Evolutionary conservation across 1,140 invertebrate genomes (phyloP), one percentile per base, ranked within the genome.

Genomic region (Lepidurus apus): DNA sequence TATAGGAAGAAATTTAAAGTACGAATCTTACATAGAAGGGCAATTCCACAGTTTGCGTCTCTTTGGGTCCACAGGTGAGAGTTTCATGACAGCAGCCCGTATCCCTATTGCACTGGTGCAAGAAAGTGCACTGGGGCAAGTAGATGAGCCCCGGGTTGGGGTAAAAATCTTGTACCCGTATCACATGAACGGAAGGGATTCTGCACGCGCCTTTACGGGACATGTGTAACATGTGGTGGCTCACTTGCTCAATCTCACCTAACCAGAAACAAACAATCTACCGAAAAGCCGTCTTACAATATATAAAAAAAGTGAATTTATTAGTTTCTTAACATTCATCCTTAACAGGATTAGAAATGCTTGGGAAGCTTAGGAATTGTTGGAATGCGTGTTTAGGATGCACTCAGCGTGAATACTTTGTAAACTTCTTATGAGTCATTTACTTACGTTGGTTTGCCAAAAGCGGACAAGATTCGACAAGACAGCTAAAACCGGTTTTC

Each of bases 361-460:
- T n/a, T 65, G 53, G 17, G 53, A 65, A 13, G n/a, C 21, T n/a
- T n/a, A 65, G 21, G 9, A 21, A 65, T 65, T 13, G 21, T 65
- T 65, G 53, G 53, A 65, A 65, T 65, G 53, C 53, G 53, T 65
- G 53, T 65, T 65, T n/a, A 7, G 53, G 21, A 65, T 65, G 17
- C 53, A 21, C 53, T 34, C 53, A 21, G 21, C 53, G 21, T 17
- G 17, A 13, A 21, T 65, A n/a, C 5, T 65, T 21, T 65, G 17
- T 65, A 34, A 34, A 34, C 34, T 65, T 65, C 21, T n/a, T 65
- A 65, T 17, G 17, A 10, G 45, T 11, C 17, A 65, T 13, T 65
- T 65, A 21, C 53, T 65, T 65, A 65, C 53, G 53, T 21, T n/a
- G 53, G 53, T 21, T 65, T 65, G 53, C 53, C 53, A 65, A 65